These are phyloP conservation scores for Euphydryas editha DNA, from an alignment of 2,888 invertebrate species.

Conservation along the genomic window DNA sequence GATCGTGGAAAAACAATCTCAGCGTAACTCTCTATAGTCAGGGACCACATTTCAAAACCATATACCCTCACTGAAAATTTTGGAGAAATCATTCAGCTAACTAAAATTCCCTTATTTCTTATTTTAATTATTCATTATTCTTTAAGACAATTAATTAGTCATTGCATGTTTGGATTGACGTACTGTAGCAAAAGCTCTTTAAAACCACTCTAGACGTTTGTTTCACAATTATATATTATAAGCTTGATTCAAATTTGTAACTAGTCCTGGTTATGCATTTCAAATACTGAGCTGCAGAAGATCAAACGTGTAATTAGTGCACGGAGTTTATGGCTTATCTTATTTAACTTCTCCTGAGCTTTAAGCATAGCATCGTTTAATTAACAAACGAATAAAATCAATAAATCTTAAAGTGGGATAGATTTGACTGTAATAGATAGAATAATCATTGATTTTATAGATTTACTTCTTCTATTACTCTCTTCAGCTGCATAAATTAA, in stretches of 20 bases:
- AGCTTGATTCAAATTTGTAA: constrained; percentile 1
- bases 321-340: neutral
- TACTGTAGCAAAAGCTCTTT: too few species aligned
- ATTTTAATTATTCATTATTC: too few species aligned
- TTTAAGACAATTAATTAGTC: too few species aligned
- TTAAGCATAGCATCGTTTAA: neutral
- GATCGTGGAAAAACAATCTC: too few species aligned
- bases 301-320: constrained; percentile 6
- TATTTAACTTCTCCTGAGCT: neutral
- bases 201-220: neutral
- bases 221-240: neutral
- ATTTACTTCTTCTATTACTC: too few species aligned
- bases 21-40: too few species aligned
- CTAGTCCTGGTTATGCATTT: neutral
- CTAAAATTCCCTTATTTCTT: too few species aligned
- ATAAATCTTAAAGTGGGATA: too few species aligned
- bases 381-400: neutral
- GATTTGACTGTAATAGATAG: neutral
- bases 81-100: too few species aligned
- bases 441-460: neutral
- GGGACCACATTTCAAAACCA: too few species aligned
- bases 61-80: too few species aligned
- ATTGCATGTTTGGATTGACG: too few species aligned
- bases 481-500: neutral
- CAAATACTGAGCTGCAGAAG: neutral